Evolutionary conservation across 1,140 invertebrate species (phyloP).

Genomic region (Drosophila quadrilineata): DNA sequence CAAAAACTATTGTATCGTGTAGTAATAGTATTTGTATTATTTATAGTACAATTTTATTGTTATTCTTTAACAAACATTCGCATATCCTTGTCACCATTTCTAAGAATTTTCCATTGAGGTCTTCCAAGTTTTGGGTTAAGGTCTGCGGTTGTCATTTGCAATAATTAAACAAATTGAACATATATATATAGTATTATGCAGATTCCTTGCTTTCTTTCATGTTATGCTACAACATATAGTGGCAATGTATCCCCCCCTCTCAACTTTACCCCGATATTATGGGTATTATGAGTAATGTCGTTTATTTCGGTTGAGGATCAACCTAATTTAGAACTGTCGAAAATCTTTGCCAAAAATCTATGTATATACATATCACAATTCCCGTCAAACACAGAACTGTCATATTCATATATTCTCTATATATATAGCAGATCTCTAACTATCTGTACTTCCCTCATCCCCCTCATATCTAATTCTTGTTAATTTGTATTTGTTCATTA

Average conservation of each 20-base stretch:
- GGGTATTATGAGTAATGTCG: conserved; percentile 26
- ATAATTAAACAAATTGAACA: conserved; percentile 16
- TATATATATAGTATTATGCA: no score
- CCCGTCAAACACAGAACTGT: conserved; percentile 17
- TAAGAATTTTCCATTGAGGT: not conserved
- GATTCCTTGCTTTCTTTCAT: no score
- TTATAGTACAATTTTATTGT: conserved; percentile 3
- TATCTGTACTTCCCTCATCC: no score
- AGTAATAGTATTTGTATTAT: not conserved
- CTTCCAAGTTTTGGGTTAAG: conserved; percentile 39
- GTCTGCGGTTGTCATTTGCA: conserved; percentile 15
- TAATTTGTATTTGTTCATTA: not conserved
- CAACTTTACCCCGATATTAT: no score
- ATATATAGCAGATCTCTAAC: conserved; percentile 9
- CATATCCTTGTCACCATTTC: conserved; percentile 47
- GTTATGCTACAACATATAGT: no score
- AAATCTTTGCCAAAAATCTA: conserved; percentile 22
- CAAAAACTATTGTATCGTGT: not conserved
- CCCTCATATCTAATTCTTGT: conserved; percentile 8
- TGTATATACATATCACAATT: conserved; percentile 1
- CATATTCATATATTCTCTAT: conserved; percentile 6
- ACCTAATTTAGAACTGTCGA: conserved; percentile 60
- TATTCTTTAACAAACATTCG: conserved; percentile 2
- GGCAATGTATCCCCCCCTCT: no score
- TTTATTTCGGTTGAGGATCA: conserved; percentile 34